These are phyloP conservation scores for Halictus ligatus DNA, from an alignment of 2,888 invertebrate species.

Conservation along the genomic window DNA sequence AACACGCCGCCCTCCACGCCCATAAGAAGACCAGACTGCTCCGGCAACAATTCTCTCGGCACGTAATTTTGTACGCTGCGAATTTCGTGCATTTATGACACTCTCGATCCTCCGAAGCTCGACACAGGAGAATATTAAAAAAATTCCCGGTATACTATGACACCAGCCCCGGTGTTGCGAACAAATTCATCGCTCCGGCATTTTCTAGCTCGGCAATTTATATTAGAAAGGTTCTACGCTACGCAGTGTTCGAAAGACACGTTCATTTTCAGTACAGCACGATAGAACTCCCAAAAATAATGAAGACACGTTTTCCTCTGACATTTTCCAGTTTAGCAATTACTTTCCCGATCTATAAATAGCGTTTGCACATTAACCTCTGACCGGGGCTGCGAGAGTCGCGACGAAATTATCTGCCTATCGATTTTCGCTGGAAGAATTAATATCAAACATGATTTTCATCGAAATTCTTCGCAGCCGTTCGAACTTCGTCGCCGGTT, in stretches of 20 bases:
- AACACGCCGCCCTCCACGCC: background rate
- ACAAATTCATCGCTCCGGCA: background rate
- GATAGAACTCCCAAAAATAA: background rate
- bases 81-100: background rate
- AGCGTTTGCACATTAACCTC: background rate
- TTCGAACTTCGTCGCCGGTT: background rate
- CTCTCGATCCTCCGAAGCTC: background rate
- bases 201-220: background rate
- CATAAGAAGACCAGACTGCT: background rate
- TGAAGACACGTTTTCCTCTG: background rate
- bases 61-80: background rate
- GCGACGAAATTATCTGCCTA: background rate
- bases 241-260: background rate
- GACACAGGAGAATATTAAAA: too few relatives aligned
- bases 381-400: background rate
- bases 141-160: too few relatives aligned
- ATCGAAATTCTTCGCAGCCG: background rate
- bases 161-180: too few relatives aligned
- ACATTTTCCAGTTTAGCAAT: background rate
- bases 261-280: background rate
- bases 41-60: background rate
- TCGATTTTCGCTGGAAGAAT: background rate
- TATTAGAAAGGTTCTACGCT: background rate
- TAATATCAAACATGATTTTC: background rate
- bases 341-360: background rate